Percentiles rank a stretch among this genome's conserved stretches.
phyloP scores from a whole-genome alignment of 2,113 vertebrate genomes.

The Casuarius casuarius region DNA sequence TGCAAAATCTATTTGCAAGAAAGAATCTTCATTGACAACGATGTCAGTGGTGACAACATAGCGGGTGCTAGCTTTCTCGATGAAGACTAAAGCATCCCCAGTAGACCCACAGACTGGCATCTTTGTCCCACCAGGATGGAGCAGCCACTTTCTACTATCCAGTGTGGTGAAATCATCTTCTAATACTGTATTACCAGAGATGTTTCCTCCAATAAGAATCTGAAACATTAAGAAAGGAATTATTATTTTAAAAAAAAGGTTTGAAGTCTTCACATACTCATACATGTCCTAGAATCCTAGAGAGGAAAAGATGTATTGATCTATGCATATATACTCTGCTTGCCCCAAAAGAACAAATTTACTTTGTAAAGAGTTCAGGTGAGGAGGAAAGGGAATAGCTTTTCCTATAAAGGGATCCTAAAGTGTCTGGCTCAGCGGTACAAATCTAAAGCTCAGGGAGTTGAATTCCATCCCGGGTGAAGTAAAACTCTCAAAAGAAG shows the following conservation, averaged over 20 bases:
- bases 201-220: conserved; percentile 97
- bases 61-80: conserved; percentile 96
- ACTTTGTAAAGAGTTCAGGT: neutral
- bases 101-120: conserved; percentile 97
- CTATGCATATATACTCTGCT: neutral
- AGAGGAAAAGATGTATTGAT: neutral
- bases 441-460: neutral
- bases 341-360: neutral
- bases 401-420: neutral
- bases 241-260: neutral
- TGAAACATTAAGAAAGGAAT: conserved; percentile 54
- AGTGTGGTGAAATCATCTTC: conserved; percentile 94
- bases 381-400: neutral
- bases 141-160: conserved; percentile 94
- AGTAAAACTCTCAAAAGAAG: neutral
- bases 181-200: conserved; percentile 92
- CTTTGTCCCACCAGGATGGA: conserved; percentile 94
- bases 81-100: conserved; percentile 95
- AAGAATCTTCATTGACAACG: conserved; percentile 91
- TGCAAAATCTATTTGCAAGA: conserved; percentile 97
- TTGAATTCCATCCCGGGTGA: neutral
- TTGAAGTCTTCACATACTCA: neutral
- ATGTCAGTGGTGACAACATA: conserved; percentile 96
- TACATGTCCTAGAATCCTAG: neutral
- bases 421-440: neutral